These are phyloP conservation scores for Petrolisthes cinctipes DNA, from an alignment of 2,888 invertebrate species.

Conservation along the genomic window DNA sequence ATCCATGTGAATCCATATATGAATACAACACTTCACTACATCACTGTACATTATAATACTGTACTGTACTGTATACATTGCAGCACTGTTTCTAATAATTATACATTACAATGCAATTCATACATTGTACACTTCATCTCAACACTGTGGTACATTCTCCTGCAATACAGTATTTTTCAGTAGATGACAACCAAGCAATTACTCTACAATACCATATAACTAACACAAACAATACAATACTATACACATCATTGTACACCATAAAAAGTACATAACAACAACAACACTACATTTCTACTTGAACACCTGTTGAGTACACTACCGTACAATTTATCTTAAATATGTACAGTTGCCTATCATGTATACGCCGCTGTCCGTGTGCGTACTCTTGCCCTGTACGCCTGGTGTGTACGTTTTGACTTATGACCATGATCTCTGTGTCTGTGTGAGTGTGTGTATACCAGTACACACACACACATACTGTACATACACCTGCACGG, in stretches of 20 bases:
- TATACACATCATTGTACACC: not conserved
- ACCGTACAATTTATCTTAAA: not conserved
- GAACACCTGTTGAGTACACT: not conserved
- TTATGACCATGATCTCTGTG: constrained; percentile 16
- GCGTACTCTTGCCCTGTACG: constrained; percentile 17
- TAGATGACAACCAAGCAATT: too few species aligned
- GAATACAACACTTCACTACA: too few species aligned
- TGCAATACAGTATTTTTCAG: too few species aligned
- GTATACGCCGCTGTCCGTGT: constrained; percentile 17
- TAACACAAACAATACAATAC: not conserved
- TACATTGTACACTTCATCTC: too few species aligned
- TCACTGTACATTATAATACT: too few species aligned
- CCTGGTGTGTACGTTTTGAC: constrained; percentile 11
- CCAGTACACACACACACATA: constrained; percentile 17
- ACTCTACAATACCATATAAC: not conserved
- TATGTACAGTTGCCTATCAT: constrained; percentile 16
- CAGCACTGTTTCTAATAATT: too few species aligned
- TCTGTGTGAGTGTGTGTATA: constrained; percentile 17
- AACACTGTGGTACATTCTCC: too few species aligned
- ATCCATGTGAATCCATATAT: too few species aligned
- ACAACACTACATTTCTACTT: not conserved
- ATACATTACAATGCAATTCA: too few species aligned
- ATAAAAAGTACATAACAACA: not conserved
- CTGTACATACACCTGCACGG: not conserved
- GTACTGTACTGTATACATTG: too few species aligned